A percentile compares a stretch with the other conserved stretches of the same genome.
phyloP scores from a whole-genome alignment of 1,140 invertebrate genomes.

The Zaprionus gabonicus region DNA sequence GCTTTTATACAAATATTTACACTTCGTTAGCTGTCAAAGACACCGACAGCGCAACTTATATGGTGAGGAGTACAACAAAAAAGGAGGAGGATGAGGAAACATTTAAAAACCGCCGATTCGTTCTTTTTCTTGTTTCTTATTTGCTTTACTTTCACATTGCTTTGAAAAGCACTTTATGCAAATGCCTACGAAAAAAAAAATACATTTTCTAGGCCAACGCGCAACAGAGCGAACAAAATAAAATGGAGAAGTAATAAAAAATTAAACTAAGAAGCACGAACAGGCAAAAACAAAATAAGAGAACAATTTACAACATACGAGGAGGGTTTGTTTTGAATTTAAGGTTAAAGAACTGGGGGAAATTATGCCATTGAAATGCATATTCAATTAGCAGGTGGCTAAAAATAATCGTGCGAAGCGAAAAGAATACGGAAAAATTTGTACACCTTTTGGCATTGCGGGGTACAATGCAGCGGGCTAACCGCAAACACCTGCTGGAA shows the following conservation, averaged over 20 bases:
- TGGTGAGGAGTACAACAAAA: not conserved
- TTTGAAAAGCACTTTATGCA: conserved; percentile 71
- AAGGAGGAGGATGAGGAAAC: conserved; percentile 18
- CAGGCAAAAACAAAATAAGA: conserved; percentile 11
- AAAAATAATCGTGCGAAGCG: conserved; percentile 47
- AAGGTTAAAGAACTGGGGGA: conserved; percentile 23
- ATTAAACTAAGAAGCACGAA: not conserved
- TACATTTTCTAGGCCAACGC: conserved; percentile 70
- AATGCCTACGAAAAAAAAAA: conserved; percentile 57
- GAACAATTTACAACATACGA: conserved; percentile 26
- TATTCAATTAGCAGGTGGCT: conserved; percentile 61
- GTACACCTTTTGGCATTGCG: conserved; percentile 17
- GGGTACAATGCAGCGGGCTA: not conserved
- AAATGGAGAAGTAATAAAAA: conserved; percentile 21
- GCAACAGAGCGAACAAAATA: conserved; percentile 38
- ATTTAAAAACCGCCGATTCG: conserved; percentile 60
- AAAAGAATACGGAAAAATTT: conserved; percentile 24
- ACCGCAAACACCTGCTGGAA: conserved; percentile 78
- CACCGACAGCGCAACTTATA: conserved; percentile 44
- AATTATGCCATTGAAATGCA: conserved; percentile 57
- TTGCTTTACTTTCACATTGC: conserved; percentile 18
- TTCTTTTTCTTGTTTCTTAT: conserved; percentile 30
- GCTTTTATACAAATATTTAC: conserved; percentile 72
- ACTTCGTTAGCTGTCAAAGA: conserved; percentile 77
- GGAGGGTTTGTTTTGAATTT: conserved; percentile 29